phyloP scores from a whole-genome alignment of 2,113 vertebrate genomes.

The Bothrops jararaca region DNA sequence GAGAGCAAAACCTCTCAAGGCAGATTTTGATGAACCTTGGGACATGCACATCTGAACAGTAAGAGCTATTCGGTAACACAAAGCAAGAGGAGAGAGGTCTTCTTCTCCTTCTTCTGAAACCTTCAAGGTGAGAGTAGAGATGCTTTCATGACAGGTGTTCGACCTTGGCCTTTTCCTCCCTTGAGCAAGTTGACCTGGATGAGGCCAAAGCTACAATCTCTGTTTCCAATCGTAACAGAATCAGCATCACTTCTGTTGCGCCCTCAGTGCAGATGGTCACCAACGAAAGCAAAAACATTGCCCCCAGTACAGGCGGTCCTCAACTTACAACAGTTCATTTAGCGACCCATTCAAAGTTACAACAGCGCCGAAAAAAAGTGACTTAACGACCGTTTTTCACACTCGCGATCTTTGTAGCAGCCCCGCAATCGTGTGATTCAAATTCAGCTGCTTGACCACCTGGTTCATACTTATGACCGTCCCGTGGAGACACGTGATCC shows the following conservation, averaged over 20 bases:
- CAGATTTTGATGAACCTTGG: neutral
- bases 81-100: neutral
- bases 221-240: neutral
- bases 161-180: neutral
- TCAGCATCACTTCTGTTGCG: neutral
- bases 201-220: neutral
- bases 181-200: no score
- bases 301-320: neutral
- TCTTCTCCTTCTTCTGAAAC: neutral
- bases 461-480: no score
- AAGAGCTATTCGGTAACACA: neutral
- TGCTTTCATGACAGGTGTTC: neutral
- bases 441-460: no score
- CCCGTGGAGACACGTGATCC: no score
- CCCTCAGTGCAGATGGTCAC: neutral
- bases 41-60: neutral
- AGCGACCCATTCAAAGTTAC: no score
- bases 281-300: neutral
- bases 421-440: no score
- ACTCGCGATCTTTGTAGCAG: no score
- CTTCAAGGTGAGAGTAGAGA: neutral
- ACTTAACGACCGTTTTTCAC: no score
- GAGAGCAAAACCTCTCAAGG: neutral
- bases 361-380: accelerated
- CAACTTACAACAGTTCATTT: no score